Conservation (phyloP, 2,113 vertebrate genomes). For the Nicator chloris region DNA sequence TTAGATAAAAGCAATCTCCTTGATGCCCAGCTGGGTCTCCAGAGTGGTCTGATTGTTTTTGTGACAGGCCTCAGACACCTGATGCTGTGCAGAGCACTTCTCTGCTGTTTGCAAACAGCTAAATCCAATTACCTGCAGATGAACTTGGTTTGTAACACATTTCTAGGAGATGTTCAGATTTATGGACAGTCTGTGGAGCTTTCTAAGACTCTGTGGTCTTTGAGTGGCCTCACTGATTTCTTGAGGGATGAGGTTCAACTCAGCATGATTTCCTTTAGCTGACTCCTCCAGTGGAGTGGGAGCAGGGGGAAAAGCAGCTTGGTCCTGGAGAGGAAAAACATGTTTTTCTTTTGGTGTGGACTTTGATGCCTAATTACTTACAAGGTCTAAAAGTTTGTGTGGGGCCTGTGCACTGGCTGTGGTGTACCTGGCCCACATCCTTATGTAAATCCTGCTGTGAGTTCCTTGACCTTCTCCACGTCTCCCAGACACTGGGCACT, state of each 20-base stretch:
- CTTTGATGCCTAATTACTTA: background rate
- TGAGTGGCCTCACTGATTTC: background rate
- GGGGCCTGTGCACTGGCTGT: background rate
- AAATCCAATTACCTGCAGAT: constrained; percentile 48
- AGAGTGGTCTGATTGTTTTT: constrained; percentile 55
- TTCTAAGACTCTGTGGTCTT: background rate
- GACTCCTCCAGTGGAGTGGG: background rate
- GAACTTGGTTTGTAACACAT: constrained; percentile 11
- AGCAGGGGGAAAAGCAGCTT: background rate
- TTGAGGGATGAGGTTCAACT: background rate
- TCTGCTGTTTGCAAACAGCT: constrained; percentile 10
- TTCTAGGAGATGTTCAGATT: background rate
- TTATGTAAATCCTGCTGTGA: background rate
- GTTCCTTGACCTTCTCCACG: background rate
- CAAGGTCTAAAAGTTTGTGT: background rate
- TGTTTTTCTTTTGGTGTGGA: rapidly evolving
- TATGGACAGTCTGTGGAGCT: background rate
- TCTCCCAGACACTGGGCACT: background rate
- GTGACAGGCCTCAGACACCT: constrained; percentile 46
- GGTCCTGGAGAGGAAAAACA: background rate
- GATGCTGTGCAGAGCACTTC: background rate
- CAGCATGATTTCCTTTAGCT: background rate
- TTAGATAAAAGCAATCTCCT: constrained; percentile 64
- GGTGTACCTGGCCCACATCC: background rate
- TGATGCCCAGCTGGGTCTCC: constrained; percentile 63